phyloP scores from a whole-genome alignment of 37 sponge, comb jelly and placozoan genomes.

The Eunapius fragilis region DNA sequence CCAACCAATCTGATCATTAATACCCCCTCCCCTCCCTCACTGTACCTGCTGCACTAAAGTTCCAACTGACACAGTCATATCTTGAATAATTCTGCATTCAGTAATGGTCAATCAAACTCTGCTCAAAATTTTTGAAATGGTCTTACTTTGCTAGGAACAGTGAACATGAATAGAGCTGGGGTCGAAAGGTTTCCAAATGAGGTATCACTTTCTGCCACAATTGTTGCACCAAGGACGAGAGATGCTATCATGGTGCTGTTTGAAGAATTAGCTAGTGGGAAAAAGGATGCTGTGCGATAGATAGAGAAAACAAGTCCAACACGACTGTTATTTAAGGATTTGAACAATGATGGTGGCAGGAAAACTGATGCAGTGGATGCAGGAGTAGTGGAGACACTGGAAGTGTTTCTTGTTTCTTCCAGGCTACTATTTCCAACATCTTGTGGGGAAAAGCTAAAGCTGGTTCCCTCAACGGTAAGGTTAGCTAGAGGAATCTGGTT shows the following conservation, averaged over 20 bases:
- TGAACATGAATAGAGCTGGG: neutral
- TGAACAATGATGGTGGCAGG: conserved; percentile 4
- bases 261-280: neutral
- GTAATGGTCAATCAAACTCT: neutral
- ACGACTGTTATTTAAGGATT: neutral
- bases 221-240: neutral
- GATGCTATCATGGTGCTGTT: neutral
- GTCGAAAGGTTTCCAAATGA: no score
- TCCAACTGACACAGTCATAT: conserved; percentile 23
- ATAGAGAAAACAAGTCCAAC: conserved; percentile 15
- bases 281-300: conserved; percentile 7
- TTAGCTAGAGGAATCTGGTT: neutral
- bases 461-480: neutral
- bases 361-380: neutral
- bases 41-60: conserved; percentile 19
- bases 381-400: neutral
- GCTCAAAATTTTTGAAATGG: neutral
- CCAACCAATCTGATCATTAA: conserved; percentile 10
- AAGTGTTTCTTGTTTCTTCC: neutral
- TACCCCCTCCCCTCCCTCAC: neutral
- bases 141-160: neutral
- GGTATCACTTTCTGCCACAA: neutral
- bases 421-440: neutral
- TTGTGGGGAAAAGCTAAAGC: no score
- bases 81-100: conserved; percentile 17